Conservation (phyloP, 2,797 vertebrate genomes). For the Ceryle rudis region DNA sequence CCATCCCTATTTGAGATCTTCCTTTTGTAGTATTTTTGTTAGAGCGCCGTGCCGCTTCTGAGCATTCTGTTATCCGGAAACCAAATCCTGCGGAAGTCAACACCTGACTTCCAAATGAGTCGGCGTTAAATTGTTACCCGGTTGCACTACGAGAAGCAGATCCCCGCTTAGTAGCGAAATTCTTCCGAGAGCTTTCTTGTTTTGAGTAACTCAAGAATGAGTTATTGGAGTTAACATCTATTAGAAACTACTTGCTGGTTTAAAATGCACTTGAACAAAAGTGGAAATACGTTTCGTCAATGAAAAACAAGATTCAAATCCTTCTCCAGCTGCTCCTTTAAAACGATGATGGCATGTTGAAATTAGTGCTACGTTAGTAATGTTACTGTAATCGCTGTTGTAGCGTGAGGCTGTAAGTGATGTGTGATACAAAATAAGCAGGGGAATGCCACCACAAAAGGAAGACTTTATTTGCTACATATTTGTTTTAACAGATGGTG, state of each 20-base stretch:
- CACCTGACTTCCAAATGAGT: neutral
- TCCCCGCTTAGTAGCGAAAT: neutral
- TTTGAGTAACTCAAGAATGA: neutral
- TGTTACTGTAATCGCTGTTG: neutral
- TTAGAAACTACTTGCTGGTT: neutral
- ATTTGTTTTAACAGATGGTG: constrained; percentile 49
- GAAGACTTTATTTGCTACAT: constrained; percentile 50
- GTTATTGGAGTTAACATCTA: neutral
- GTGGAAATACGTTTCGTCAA: neutral
- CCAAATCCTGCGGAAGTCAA: neutral
- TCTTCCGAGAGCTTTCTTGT: neutral
- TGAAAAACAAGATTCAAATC: neutral
- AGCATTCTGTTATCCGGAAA: neutral
- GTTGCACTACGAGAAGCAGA: neutral
- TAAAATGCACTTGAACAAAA: neutral
- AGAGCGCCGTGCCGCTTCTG: neutral
- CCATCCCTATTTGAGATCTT: neutral
- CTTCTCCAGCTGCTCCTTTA: neutral
- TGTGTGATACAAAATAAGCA: neutral
- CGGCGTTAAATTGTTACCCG: neutral
- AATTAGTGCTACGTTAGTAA: neutral
- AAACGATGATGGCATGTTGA: neutral
- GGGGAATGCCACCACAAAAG: constrained; percentile 1
- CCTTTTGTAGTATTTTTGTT: neutral
- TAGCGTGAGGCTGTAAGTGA: neutral